These are phyloP conservation scores for Aphrocallistes beatrix DNA, from an alignment of 37 sponge, comb jelly and placozoan species.

Conservation along the genomic window DNA sequence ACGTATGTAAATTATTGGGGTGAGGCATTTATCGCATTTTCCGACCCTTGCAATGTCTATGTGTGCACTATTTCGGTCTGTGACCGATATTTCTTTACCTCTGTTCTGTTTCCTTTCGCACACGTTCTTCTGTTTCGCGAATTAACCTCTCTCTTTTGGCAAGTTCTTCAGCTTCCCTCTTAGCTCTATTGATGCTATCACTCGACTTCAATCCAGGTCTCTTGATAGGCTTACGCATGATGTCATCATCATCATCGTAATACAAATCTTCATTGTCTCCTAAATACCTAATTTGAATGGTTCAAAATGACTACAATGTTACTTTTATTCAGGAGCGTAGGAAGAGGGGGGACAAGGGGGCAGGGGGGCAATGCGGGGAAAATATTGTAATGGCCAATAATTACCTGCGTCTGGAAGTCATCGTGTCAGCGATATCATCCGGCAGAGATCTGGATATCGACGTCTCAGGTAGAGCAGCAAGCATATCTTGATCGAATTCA, in stretches of 20 bases:
- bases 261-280: not conserved
- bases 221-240: not conserved
- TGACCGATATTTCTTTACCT: no score
- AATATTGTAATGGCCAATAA: no score
- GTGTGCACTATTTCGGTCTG: no score
- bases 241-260: not conserved
- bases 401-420: slow-evolving; percentile 2
- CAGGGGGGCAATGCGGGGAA: no score
- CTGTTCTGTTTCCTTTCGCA: not conserved
- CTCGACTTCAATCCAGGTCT: not conserved
- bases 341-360: no score
- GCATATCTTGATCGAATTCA: not conserved
- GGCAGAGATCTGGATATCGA: not conserved
- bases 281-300: not conserved
- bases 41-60: no score
- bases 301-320: no score
- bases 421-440: not conserved
- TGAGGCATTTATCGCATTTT: no score
- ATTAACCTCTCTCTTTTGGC: not conserved
- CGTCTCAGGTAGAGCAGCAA: not conserved
- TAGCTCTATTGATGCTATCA: not conserved
- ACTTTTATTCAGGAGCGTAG: no score
- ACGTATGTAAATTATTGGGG: no score
- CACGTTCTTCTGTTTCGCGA: not conserved
- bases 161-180: not conserved